Evolutionary conservation across 2,113 vertebrate genomes (phyloP).

Genomic region (Myocastor coypus): DNA sequence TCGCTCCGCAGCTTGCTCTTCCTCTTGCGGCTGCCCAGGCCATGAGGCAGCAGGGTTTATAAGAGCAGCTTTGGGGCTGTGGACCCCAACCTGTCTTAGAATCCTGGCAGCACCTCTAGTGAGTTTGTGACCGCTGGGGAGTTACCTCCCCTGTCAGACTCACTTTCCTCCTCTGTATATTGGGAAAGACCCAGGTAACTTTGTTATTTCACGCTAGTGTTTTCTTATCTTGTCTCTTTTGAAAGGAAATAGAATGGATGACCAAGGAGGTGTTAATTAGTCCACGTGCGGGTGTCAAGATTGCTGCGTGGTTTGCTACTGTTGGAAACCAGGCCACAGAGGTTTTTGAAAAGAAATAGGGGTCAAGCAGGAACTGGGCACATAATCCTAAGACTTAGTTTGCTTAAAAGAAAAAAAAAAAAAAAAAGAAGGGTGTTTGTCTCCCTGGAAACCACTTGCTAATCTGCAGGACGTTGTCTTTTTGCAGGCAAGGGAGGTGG

Average conservation of each 20-base stretch:
- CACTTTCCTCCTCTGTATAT: not conserved
- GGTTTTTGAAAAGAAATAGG: not conserved
- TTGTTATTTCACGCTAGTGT: not conserved
- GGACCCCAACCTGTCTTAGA: not conserved
- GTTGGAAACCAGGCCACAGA: not conserved
- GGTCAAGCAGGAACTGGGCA: conserved; percentile 40
- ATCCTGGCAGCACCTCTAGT: accelerated
- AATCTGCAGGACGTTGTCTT: conserved; percentile 50
- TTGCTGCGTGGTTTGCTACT: accelerated
- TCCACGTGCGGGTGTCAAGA: not conserved
- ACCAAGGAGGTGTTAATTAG: not conserved
- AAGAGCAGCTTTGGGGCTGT: not conserved
- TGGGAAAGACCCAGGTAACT: accelerated
- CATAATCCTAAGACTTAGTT: conserved; percentile 55
- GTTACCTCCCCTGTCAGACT: not conserved
- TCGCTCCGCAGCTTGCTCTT: not conserved
- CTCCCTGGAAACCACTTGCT: conserved; percentile 77
- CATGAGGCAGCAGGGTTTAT: not conserved
- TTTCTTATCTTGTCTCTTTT: not conserved
- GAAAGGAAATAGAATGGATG: not conserved
- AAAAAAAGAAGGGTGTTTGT: conserved; percentile 38
- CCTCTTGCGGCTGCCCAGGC: accelerated
- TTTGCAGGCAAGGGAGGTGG: conserved; percentile 77
- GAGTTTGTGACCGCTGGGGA: not conserved
- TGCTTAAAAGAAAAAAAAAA: not conserved